These are phyloP conservation scores for Podarcis raffonei DNA, from an alignment of 2,113 vertebrate genomes.

Conservation along the genomic window DNA sequence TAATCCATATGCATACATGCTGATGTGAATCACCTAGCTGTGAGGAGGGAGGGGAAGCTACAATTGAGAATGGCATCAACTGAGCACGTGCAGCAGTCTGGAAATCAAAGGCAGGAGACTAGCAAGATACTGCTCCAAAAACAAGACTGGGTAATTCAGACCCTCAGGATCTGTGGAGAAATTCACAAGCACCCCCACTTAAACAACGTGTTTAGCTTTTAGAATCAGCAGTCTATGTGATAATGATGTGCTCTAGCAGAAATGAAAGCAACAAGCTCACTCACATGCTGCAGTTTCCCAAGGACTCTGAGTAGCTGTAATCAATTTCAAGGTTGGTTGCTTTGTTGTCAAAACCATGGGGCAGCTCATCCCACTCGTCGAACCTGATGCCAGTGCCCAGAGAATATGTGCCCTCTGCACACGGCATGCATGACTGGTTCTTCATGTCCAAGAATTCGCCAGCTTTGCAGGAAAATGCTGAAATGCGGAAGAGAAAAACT, in stretches of 20 bases:
- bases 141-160: not conserved
- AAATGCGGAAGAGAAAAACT: slow-evolving; percentile 21
- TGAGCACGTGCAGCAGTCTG: not conserved
- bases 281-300: slow-evolving; percentile 87
- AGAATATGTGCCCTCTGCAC: slow-evolving; percentile 88
- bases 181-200: not conserved
- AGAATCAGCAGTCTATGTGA: not conserved
- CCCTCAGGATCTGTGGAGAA: not conserved
- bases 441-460: slow-evolving; percentile 96
- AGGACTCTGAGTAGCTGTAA: slow-evolving; percentile 20
- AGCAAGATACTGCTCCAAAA: not conserved
- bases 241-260: not conserved
- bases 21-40: not conserved
- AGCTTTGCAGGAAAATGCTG: slow-evolving; percentile 91
- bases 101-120: not conserved
- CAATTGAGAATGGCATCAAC: not conserved
- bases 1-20: not conserved
- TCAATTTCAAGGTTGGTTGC: slow-evolving; percentile 76
- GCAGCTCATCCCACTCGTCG: slow-evolving; percentile 91
- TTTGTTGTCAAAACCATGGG: slow-evolving; percentile 86
- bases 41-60: not conserved
- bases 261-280: slow-evolving; percentile 51
- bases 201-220: not conserved
- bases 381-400: slow-evolving; percentile 89
- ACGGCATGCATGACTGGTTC: slow-evolving; percentile 87